A percentile compares a stretch with the other conserved stretches of the same genome.
These are phyloP conservation scores for Dasyurus viverrinus DNA, from an alignment of 2,113 vertebrate species.

Conservation along the genomic window DNA sequence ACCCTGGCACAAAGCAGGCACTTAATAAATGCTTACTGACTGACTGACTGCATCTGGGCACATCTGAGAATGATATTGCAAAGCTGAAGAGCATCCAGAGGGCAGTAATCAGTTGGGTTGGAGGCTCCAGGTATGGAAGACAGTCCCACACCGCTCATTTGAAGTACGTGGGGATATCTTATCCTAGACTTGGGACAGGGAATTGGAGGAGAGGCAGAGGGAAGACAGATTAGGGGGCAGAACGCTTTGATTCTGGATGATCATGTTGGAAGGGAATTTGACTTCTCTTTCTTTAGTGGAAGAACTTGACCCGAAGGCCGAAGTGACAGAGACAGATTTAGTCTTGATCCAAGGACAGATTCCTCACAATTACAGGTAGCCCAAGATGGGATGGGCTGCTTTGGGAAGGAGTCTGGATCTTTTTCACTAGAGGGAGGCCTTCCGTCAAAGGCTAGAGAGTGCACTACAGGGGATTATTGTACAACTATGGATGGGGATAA, in stretches of 20 bases:
- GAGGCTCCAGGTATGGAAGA: background rate
- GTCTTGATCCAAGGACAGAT: background rate
- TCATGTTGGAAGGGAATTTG: background rate
- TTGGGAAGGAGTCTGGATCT: background rate
- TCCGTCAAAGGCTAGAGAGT: background rate
- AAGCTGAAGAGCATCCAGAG: background rate
- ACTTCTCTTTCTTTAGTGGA: background rate
- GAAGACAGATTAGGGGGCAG: background rate
- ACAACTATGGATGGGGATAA: background rate
- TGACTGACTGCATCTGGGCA: background rate
- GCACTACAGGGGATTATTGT: background rate
- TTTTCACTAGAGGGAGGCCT: background rate
- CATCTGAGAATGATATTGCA: background rate
- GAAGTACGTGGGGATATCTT: background rate
- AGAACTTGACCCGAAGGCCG: background rate
- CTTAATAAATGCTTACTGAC: background rate
- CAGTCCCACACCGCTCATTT: background rate
- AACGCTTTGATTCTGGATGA: background rate
- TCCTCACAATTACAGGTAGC: background rate
- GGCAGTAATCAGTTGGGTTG: background rate
- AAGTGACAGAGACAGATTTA: background rate
- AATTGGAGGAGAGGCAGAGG: background rate
- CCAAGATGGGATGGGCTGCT: background rate
- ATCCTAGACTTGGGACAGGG: background rate
- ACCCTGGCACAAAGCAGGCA: background rate